Evolutionary conservation across 2,797 vertebrate genomes (phyloP), one percentile per base, ranked within the genome.

Genomic region (Pagetopsis macropterus): DNA sequence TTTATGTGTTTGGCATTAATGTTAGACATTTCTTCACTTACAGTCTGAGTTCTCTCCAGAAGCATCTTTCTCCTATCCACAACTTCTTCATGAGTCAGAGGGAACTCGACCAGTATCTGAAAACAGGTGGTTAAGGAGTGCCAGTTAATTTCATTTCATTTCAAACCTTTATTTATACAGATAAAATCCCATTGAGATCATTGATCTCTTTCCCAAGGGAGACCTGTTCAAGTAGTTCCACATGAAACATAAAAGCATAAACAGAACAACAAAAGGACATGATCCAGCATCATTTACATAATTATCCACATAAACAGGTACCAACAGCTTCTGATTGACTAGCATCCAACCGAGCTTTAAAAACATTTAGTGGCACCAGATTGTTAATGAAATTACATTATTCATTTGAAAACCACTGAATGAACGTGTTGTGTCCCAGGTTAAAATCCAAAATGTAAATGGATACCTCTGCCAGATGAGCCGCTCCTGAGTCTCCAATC

Each of bases 401-500:
- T 62, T 70, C 59, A 83, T 87, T 84, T 77, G 70, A 80, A 72
- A 80, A 74, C 63, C 37, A n/a, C 27, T 57, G 46, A 67, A 81
- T 73, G 65, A 85, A 73, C 49, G 56, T 14, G 68, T 85, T 68
- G 72, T 85, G 48, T 59, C 12, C n/a, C 21, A 76, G 4, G 49
- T 77, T 55, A 66, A 76, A 61, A n/a, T 57, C 27, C 50, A 56
- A 45, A n/a, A 81, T 72, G 67, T 83, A 78, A 81, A 84, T 57
- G 51, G 55, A 80, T 85, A 92, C 90, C 75, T 1, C 19, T 43
- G 86, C 96, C 27, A 98, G 86, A 72, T 77, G 82, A 52, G 85
- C 41, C 1, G 96, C 96, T 2, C 97, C 97, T 0, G 66, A n/a
- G 58, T 98, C 96, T 12, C 92, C 92, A 14, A 98, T 96, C 17